Base-by-base conservation (phyloP, 2,113 vertebrate genomes). In the Casuarius casuarius region DNA sequence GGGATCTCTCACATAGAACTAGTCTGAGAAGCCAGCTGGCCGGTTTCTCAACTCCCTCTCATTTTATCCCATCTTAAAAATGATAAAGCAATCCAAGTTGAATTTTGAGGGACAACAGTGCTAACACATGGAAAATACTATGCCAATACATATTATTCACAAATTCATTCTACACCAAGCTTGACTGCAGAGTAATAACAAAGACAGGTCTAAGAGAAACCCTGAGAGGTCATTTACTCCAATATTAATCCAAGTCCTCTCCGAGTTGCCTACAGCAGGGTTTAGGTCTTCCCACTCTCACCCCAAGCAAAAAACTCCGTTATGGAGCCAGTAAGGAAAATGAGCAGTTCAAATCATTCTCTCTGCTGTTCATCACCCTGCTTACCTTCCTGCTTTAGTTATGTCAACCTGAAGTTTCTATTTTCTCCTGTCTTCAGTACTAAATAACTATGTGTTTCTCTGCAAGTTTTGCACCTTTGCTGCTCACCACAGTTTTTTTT, bases 81-180 rank as follows among this genome's bases (percentile, higher is more conserved):
- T 0, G 4, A 72, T 8, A 40, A 0, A 56, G 26, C 31, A 85
- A 46, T 22, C 9, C 28, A 58, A 25, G 46, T 1, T 63, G 67
- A 76, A 83, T 44, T 65, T 17, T 49, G 74, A 83, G 31, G 62
- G 9, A 63, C 10, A 59, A 62, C 48, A 89, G 26, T 31, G 14
- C 52, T 54, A 63, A 63, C 1, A 2, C 28, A 46, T 2, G 28
- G 59, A 65, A 48, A 61, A 74, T 56, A 48, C 14, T 19, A 46
- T 7, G 56, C 33, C 71, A 90, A 40, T 0, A 0, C 3, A 1
- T 21, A 21, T 11, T 62, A 54, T 14, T 33, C 28, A 56, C 26
- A 4, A 5, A 48, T 19, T 12, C 33, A 48, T 59, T 40, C 44
- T 5, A 72, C 15, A 28, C 26, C 58, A 54, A 10, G 3, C 2